Conservation (phyloP, 2,113 vertebrate species). For the Leptodactylus fuscus region DNA sequence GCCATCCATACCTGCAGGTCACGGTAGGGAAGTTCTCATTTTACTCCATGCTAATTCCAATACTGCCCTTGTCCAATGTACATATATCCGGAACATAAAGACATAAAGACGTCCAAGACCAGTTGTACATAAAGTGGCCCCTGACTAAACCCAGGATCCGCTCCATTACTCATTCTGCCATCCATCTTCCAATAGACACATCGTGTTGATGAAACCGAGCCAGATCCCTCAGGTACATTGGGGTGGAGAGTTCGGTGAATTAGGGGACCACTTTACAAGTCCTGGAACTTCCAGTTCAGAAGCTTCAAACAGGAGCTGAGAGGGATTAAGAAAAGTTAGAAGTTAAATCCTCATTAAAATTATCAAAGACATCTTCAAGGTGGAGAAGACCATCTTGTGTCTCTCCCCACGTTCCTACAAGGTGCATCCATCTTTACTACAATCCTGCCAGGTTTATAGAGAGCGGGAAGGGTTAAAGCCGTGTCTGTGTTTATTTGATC, state of each 20-base stretch:
- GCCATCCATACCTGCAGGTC: slow-evolving; percentile 34
- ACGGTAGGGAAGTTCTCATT: not conserved
- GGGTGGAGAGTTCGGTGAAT: not conserved
- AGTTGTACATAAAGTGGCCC: not conserved
- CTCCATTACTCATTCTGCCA: slow-evolving; percentile 36
- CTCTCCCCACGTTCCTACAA: not conserved
- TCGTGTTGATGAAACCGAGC: not conserved
- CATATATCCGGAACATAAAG: not conserved
- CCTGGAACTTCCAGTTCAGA: not conserved
- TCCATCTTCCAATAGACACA: not conserved
- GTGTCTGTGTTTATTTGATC: slow-evolving; percentile 23
- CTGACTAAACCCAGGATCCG: not conserved
- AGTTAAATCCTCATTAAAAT: slow-evolving; percentile 24
- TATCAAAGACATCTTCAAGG: slow-evolving; percentile 18
- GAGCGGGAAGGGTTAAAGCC: slow-evolving; percentile 29
- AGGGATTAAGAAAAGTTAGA: slow-evolving; percentile 17
- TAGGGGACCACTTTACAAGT: not conserved
- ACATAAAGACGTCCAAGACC: slow-evolving; percentile 37
- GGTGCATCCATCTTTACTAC: not conserved
- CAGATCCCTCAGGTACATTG: not conserved
- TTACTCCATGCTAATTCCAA: slow-evolving; percentile 17
- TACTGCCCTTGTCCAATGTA: not conserved
- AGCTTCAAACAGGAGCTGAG: slow-evolving; percentile 42
- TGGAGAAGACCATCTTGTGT: not conserved
- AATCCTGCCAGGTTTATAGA: not conserved